A percentile compares a stretch with the other conserved stretches of the same genome.
These are phyloP conservation scores for Cephus spinipes DNA, from an alignment of 2,888 invertebrate species.

Conservation along the genomic window DNA sequence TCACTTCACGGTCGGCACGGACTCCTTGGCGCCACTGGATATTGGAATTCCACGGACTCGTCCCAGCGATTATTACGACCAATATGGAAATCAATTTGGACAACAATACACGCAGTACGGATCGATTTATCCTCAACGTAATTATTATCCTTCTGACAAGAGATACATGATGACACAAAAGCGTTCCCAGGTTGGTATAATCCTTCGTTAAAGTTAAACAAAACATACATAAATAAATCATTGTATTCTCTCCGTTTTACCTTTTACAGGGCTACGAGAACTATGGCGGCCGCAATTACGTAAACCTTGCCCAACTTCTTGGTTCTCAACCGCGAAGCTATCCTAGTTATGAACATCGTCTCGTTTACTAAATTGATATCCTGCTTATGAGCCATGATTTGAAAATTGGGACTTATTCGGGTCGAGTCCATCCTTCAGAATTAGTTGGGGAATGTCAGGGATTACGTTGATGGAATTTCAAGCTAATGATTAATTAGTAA, in stretches of 20 bases:
- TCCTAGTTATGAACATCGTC: conserved; percentile 50
- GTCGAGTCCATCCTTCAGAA: background rate
- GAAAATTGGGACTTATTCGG: background rate
- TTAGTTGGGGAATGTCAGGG: background rate
- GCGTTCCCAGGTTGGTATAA: conserved; percentile 52
- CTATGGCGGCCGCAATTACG: conserved; percentile 46
- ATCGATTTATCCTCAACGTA: conserved; percentile 43
- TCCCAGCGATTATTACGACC: conserved; percentile 52
- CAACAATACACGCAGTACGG: conserved; percentile 54
- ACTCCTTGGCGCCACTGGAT: conserved; percentile 43
- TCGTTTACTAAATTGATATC: conserved; percentile 46
- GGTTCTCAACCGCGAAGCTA: conserved; percentile 52
- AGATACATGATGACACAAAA: conserved; percentile 60
- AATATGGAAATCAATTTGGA: conserved; percentile 40
- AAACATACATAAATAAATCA: background rate
- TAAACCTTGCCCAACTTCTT: conserved; percentile 46
- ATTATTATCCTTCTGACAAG: conserved; percentile 57
- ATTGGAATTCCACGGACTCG: conserved; percentile 51
- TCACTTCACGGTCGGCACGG: conserved; percentile 35
- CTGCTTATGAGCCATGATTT: background rate
- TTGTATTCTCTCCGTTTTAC: background rate
- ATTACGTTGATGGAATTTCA: background rate
- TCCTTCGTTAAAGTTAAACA: background rate
- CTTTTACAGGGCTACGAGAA: conserved; percentile 51
- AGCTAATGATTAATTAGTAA: background rate